Evolutionary conservation across 2,888 invertebrate genomes (phyloP).

Genomic region (Thecophora atra): DNA sequence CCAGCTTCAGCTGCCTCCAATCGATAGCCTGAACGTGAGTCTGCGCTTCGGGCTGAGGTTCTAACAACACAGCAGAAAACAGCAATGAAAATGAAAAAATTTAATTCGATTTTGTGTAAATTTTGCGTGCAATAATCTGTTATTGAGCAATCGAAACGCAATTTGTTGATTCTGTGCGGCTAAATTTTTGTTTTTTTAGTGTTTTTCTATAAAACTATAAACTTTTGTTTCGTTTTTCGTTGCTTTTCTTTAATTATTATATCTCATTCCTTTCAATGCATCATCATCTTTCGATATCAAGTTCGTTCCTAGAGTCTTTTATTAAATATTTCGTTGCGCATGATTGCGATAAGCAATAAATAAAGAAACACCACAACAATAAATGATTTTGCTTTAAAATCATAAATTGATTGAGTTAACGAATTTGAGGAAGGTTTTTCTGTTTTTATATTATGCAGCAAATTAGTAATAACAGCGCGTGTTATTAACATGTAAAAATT

Average conservation of each 20-base stretch:
- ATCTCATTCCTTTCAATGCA: not conserved
- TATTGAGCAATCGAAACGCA: conserved; percentile 23
- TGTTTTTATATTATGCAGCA: not conserved
- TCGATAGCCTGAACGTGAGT: not conserved
- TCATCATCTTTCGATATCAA: not conserved
- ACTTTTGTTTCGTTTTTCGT: not conserved
- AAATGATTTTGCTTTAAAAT: not conserved
- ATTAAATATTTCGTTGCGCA: not conserved
- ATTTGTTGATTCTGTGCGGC: conserved; percentile 18
- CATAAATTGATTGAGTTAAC: conserved; percentile 1
- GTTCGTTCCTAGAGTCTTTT: conserved; percentile 9
- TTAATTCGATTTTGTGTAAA: conserved; percentile 24
- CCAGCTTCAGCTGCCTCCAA: not conserved
- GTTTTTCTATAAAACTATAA: not conserved
- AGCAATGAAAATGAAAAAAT: conserved; percentile 9
- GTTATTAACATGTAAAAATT: not conserved
- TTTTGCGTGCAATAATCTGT: conserved; percentile 29
- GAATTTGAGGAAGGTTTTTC: not conserved
- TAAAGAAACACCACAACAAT: not conserved
- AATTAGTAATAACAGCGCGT: not conserved
- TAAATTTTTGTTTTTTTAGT: not conserved
- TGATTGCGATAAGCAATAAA: not conserved
- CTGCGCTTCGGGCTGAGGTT: not conserved
- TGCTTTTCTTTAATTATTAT: not conserved
- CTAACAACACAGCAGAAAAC: conserved; percentile 11